These are phyloP conservation scores for Apodemus sylvaticus DNA, from an alignment of 2,113 vertebrate species.

Conservation along the genomic window DNA sequence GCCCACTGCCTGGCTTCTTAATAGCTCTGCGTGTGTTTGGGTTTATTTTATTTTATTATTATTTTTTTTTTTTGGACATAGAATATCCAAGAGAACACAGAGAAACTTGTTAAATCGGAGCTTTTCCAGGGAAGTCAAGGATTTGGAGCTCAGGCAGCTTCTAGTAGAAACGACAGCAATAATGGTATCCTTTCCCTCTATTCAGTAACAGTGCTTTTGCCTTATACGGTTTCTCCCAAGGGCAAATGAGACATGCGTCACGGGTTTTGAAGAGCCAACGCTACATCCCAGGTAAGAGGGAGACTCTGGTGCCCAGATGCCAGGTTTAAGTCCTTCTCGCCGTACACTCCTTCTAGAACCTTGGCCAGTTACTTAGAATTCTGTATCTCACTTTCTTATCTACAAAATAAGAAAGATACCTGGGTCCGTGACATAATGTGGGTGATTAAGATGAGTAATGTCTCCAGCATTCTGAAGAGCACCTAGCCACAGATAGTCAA, in stretches of 20 bases:
- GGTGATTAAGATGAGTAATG: background rate
- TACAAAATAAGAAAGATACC: background rate
- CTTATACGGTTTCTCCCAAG: background rate
- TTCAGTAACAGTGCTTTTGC: background rate
- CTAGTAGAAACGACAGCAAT: background rate
- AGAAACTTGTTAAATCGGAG: background rate
- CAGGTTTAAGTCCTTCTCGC: background rate
- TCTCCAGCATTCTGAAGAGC: background rate
- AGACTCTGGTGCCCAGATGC: background rate
- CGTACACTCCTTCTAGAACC: background rate
- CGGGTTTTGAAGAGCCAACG: background rate
- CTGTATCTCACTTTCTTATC: background rate
- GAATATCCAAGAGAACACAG: background rate
- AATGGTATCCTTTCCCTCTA: background rate
- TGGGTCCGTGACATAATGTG: background rate
- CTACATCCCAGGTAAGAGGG: background rate
- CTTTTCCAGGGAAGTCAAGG: background rate
- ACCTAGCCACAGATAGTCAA: background rate
- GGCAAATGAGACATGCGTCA: background rate
- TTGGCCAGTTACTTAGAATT: background rate
- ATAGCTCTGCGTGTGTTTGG: background rate
- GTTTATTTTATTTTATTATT: background rate
- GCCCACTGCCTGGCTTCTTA: background rate
- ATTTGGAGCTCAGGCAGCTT: background rate
- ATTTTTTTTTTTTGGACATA: background rate